Conservation (phyloP, 1,140 invertebrate species). For the Philopotamus ludificatus region DNA sequence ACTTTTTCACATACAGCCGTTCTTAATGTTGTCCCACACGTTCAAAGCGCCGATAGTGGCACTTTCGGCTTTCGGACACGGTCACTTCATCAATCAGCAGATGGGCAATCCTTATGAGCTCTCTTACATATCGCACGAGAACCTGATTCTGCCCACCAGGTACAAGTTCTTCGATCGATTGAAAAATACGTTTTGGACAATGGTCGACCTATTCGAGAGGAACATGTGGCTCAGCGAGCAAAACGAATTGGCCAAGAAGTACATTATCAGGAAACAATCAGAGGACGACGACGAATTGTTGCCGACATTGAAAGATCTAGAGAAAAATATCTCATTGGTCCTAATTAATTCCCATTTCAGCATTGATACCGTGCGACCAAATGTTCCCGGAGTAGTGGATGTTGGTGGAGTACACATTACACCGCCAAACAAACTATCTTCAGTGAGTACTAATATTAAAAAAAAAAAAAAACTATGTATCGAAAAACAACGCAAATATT, state of each 20-base stretch:
- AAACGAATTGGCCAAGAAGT: conserved; percentile 41
- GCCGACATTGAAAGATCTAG: conserved; percentile 42
- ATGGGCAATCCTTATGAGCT: conserved; percentile 56
- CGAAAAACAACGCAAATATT: too few relatives aligned
- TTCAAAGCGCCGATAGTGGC: conserved; percentile 57
- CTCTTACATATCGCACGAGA: conserved; percentile 52
- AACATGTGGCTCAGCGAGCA: conserved; percentile 41
- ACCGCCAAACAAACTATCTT: conserved; percentile 46
- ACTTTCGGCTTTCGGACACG: conserved; percentile 57
- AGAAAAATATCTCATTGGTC: conserved; percentile 46
- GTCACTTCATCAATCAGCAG: conserved; percentile 56
- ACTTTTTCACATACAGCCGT: conserved; percentile 58
- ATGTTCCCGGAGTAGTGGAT: conserved; percentile 57
- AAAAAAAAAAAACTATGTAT: too few relatives aligned
- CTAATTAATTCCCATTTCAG: conserved; percentile 59
- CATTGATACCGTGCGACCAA: conserved; percentile 50
- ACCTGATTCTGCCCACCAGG: conserved; percentile 48
- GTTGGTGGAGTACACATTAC: conserved; percentile 59
- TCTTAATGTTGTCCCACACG: conserved; percentile 57
- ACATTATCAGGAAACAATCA: conserved; percentile 36
- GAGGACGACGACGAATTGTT: conserved; percentile 19
- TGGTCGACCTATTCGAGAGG: conserved; percentile 47
- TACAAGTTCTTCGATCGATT: conserved; percentile 48
- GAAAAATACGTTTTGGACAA: conserved; percentile 46
- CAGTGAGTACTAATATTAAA: too few relatives aligned